A percentile compares a stretch with the other conserved stretches of the same genome.
These are phyloP conservation scores for Tipula helvola DNA, from an alignment of 2,888 invertebrate genomes.

Conservation along the genomic window DNA sequence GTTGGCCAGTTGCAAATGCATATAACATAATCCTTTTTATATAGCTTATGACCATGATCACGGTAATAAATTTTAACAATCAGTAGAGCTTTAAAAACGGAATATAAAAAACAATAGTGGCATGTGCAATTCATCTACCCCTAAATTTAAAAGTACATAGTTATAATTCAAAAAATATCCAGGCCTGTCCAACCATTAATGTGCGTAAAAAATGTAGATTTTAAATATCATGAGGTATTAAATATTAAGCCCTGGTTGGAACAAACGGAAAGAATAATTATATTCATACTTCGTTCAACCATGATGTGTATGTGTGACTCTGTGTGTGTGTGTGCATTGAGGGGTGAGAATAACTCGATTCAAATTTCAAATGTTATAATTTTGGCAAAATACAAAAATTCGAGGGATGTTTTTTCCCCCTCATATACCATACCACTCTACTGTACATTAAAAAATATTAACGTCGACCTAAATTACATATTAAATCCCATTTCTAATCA, in stretches of 20 bases:
- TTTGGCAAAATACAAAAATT: background rate
- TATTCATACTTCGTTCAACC: background rate
- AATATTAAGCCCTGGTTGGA: background rate
- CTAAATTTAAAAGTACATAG: background rate
- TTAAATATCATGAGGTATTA: background rate
- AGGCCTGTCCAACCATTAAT: background rate
- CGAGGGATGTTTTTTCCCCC: background rate
- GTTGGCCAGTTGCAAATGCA: background rate
- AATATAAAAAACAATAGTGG: background rate
- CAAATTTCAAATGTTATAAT: background rate
- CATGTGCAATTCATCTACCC: background rate
- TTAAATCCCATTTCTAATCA: slow-evolving; percentile 7
- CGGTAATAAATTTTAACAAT: background rate
- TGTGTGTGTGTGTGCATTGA: background rate
- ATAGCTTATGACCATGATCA: background rate
- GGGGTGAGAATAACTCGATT: background rate
- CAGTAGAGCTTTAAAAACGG: background rate
- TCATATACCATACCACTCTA: background rate
- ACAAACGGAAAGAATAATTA: background rate
- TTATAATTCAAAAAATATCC: background rate
- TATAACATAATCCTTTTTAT: background rate
- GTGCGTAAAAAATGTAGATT: background rate
- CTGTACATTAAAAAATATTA: background rate
- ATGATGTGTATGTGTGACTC: background rate
- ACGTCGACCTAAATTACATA: slow-evolving; percentile 6